These are phyloP conservation scores for Spinibarbus caldwelli DNA, from an alignment of 2,797 vertebrate species.

Conservation along the genomic window DNA sequence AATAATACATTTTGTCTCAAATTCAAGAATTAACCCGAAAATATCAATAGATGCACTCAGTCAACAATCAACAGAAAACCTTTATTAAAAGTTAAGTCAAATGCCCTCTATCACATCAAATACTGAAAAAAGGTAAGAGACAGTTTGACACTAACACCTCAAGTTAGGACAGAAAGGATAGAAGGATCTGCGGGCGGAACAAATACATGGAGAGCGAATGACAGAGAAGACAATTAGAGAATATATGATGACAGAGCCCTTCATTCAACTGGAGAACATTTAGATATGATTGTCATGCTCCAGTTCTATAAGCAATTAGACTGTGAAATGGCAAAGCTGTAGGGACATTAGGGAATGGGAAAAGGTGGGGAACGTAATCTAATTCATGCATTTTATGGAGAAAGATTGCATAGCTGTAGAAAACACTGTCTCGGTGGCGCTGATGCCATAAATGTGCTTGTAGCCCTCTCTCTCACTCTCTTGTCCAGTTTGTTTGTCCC, in stretches of 20 bases:
- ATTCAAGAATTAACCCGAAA: not conserved
- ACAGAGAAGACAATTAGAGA: conserved; percentile 62
- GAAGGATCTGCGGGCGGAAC: conserved; percentile 57
- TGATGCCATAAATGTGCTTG: conserved; percentile 70
- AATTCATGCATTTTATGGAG: conserved; percentile 77
- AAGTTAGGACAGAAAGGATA: conserved; percentile 63
- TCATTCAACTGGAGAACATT: conserved; percentile 78
- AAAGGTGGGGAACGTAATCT: conserved; percentile 60
- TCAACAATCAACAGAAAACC: conserved; percentile 65
- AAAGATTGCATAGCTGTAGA: conserved; percentile 86
- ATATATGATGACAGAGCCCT: conserved; percentile 81
- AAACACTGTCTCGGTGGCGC: conserved; percentile 70
- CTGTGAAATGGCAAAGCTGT: conserved; percentile 58
- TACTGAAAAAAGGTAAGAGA: conserved; percentile 68
- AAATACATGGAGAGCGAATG: conserved; percentile 69
- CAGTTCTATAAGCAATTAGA: conserved; percentile 73
- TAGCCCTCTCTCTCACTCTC: conserved; percentile 51
- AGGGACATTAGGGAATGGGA: conserved; percentile 59
- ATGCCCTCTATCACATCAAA: conserved; percentile 70
- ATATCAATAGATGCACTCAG: conserved; percentile 47
- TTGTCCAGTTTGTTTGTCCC: conserved; percentile 35
- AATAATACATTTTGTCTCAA: not conserved
- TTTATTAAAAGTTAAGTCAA: conserved; percentile 75
- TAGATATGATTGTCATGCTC: conserved; percentile 78
- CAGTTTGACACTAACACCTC: conserved; percentile 63